A percentile compares a stretch with the other conserved stretches of the same genome.
These are phyloP conservation scores for Agonopterix subpropinquella DNA, from an alignment of 2,888 invertebrate genomes.

Conservation along the genomic window DNA sequence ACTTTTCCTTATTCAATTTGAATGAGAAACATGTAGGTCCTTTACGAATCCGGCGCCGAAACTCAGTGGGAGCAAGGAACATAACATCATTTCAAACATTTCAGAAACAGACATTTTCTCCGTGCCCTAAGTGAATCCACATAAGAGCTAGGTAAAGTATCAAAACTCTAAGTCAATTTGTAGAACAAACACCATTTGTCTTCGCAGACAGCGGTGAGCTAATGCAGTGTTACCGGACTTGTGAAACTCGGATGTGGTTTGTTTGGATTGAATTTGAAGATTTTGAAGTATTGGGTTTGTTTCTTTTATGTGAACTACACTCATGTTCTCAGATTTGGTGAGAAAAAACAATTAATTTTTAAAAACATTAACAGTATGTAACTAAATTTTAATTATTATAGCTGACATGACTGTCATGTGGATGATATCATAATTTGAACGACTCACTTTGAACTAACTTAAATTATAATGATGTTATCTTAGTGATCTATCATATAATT, in stretches of 20 bases:
- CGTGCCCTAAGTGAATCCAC: constrained; percentile 8
- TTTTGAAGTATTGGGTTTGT: constrained; percentile 6
- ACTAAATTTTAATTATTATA: no score
- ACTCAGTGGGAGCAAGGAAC: neutral
- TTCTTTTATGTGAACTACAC: constrained; percentile 23
- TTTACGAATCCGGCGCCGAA: neutral
- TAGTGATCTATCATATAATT: no score
- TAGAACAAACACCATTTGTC: constrained; percentile 31
- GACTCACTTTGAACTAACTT: no score
- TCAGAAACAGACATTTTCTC: neutral
- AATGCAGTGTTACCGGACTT: constrained; percentile 21
- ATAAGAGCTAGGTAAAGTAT: constrained; percentile 29
- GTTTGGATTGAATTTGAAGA: constrained; percentile 7
- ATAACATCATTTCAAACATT: constrained; percentile 7
- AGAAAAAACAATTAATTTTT: no score
- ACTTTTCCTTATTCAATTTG: no score
- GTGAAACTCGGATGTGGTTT: constrained; percentile 10
- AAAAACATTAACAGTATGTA: no score
- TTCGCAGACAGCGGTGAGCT: constrained; percentile 17
- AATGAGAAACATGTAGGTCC: no score
- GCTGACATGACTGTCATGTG: no score
- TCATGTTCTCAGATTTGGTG: no score
- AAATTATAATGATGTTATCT: no score
- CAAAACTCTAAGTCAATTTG: constrained; percentile 31
- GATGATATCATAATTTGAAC: no score